A percentile compares a stretch with the other conserved stretches of the same genome.
phyloP scores from a whole-genome alignment of 2,797 vertebrate genomes.

The Loriculus beryllinus region DNA sequence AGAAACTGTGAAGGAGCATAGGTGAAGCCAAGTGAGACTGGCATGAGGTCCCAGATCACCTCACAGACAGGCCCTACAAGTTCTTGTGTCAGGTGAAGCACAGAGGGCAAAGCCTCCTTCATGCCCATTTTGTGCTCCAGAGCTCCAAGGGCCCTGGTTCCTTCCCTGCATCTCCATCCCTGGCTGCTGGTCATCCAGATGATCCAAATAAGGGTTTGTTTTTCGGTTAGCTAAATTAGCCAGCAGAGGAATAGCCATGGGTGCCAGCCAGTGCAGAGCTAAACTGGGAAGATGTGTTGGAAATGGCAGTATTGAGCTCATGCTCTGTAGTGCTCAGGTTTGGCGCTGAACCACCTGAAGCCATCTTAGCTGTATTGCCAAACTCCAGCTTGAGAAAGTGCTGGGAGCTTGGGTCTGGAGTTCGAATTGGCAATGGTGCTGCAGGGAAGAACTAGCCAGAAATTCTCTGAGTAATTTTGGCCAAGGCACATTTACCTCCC shows the following conservation, averaged over 20 bases:
- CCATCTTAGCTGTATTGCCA: neutral
- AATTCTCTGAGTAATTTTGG: neutral
- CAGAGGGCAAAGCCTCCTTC: neutral
- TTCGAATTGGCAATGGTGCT: neutral
- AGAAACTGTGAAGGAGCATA: neutral
- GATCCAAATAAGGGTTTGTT: neutral
- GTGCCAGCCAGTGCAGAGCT: neutral
- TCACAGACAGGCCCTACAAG: neutral
- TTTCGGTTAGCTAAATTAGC: neutral
- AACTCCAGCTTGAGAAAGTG: neutral
- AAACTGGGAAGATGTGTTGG: neutral
- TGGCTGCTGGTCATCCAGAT: neutral
- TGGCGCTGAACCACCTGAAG: neutral
- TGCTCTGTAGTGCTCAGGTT: neutral
- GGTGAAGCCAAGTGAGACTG: neutral
- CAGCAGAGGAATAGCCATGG: neutral
- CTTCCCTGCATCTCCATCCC: neutral
- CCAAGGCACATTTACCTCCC: neutral
- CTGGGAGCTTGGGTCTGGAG: neutral
- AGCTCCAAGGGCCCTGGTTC: neutral
- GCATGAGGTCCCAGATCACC: neutral
- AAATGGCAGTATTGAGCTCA: neutral
- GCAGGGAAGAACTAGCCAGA: neutral
- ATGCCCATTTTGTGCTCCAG: neutral
- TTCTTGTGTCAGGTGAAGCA: rapidly evolving